phyloP scores from a whole-genome alignment of 2,888 invertebrate genomes.

The Subacronicta megacephala region DNA sequence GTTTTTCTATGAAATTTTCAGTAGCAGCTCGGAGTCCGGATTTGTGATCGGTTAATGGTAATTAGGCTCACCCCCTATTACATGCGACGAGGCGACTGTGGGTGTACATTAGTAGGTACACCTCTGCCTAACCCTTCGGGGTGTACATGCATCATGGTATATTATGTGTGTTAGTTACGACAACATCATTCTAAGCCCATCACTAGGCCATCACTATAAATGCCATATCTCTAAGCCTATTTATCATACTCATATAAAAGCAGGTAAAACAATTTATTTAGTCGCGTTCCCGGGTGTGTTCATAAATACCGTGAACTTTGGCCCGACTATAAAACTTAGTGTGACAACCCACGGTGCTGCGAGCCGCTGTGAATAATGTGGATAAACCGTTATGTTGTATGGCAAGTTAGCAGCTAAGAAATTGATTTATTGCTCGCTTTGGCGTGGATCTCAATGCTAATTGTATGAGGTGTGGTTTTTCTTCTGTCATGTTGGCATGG shows the following conservation, averaged over 20 bases:
- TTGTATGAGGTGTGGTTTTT: conserved; percentile 5
- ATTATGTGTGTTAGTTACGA: too few relatives aligned
- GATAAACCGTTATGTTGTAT: conserved; percentile 31
- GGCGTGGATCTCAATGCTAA: conserved; percentile 23
- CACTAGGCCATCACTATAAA: conserved; percentile 5
- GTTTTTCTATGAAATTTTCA: too few relatives aligned
- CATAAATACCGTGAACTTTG: conserved; percentile 51
- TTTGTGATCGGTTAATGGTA: too few relatives aligned
- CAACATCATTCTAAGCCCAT: background rate
- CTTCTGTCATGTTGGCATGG: too few relatives aligned
- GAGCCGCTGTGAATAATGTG: conserved; percentile 34
- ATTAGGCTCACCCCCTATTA: too few relatives aligned
- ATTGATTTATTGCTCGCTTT: conserved; percentile 30
- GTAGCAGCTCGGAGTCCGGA: too few relatives aligned
- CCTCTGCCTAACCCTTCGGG: too few relatives aligned
- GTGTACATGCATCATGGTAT: too few relatives aligned
- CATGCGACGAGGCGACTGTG: too few relatives aligned
- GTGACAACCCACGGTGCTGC: conserved; percentile 44
- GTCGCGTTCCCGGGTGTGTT: conserved; percentile 19
- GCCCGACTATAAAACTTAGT: conserved; percentile 45
- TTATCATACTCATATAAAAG: conserved; percentile 32
- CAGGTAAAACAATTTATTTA: conserved; percentile 41
- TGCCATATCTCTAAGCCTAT: conserved; percentile 4
- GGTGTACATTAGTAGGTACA: too few relatives aligned
- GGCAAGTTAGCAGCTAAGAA: conserved; percentile 26